Base-by-base conservation (phyloP, 2,888 invertebrate species). In the Eristalinus aeneus region DNA sequence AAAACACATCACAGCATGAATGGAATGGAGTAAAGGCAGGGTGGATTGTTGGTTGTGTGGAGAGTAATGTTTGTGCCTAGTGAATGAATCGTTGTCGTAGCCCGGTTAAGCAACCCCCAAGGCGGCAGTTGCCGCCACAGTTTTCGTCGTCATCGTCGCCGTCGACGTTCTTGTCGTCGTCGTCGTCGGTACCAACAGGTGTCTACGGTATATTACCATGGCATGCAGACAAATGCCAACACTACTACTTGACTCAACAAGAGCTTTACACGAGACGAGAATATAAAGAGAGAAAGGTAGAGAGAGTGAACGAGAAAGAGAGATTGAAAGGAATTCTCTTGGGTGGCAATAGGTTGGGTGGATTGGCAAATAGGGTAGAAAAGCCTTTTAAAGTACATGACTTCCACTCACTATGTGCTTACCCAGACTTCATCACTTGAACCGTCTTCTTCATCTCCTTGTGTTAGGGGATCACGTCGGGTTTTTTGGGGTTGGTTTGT, bases 11-110 rank as follows among this genome's bases (percentile, higher is more conserved):
- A 68, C 64, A 69, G 74, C 27, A 63, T 69, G 68, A 72, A 60
- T 80, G 63, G 68, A 72, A 53, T 80, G 63, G 64, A 76, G 34
- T 68, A 31, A 53, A 80, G 61, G 31, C 54, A 56, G 56, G 65
- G 39, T 27, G 61, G 64, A 31, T 39, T 68, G 36, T 27, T 31
- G 68, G 63, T 53, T 85, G 60, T 74, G 58, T 60, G 54, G 73
- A 81, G 81, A 86, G 82, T 74, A 86, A 86, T 81, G 81, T 71
- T 86, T 81, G 73, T 81, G 85, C 77, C 85, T 80, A 82, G 78
- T 81, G 81, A 86, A 86, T 88, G 88, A 88, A 88, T 77, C 88
- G 87, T 84, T 81, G 77, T 76, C 76, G 75, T 81, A 74, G 83
- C 71, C 56, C 67, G 78, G 71, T 75, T 83, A 83, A 88, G 81